Evolutionary conservation across 2,797 vertebrate species (phyloP), one percentile per base, ranked within the genome.

Genomic region (Poeciliopsis paucimaculata): DNA sequence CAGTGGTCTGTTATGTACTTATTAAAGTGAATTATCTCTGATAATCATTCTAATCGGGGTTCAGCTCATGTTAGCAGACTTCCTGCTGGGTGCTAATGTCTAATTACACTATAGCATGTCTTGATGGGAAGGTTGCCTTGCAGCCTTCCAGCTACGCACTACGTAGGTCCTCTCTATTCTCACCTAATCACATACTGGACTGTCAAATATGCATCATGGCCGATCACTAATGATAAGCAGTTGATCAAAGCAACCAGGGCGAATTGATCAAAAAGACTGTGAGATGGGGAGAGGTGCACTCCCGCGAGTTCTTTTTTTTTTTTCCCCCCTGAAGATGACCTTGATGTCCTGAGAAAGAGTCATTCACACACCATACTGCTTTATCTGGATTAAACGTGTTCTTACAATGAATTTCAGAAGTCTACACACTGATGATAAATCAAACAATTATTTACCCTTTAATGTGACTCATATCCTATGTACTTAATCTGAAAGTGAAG

Each of bases 1-100:
- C 82, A 34, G 80, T 87, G 90, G 91, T 90, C 90, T 91, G 90
- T 91, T 90, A 91, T 92, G 90, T 89, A 88, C 90, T 92, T 94
- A 94, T 93, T 94, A 93, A 93, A 93, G 91, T 92, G 86, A 94
- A 94, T 94, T 91, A 94, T 95, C 93, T 92, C 83, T 92, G 91
- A 91, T 94, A 92, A 94, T 93, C 91, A 93, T 91, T 94, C 86
- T 94, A 94, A 95, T 94, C 86, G 88, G 82, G 92, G 91, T 92
- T 92, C 88, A 86, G 92, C 93, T 92, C 88, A 90, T 94, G 94
- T 93, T 94, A 91, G 92, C 89, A 82, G 91, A 89, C 92, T 86
- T 93, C 94, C 93, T 94, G 94, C 94, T 94, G 94, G 84, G 94
- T 86, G 91, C 90, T 95, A 95, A 95, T 95, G 94, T 93, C 91